phyloP scores from a whole-genome alignment of 2,113 vertebrate genomes.

The Illadopsis cleaveri region DNA sequence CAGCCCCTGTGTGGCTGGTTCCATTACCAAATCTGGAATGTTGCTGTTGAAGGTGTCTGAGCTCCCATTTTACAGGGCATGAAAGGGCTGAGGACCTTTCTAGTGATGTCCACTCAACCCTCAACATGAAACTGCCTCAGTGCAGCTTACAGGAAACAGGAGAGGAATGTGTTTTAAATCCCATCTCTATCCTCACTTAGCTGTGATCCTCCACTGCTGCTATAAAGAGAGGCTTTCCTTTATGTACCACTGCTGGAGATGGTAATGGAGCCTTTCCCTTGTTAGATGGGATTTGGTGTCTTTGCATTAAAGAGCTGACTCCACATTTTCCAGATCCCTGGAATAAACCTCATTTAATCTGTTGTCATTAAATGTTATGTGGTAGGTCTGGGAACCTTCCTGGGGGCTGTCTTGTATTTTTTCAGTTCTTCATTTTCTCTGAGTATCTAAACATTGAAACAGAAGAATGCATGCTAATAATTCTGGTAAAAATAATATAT shows the following conservation, averaged over 20 bases:
- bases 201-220: not conserved
- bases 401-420: not conserved
- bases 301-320: not conserved
- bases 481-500: not conserved
- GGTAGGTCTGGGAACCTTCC: not conserved
- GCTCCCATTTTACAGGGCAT: rapidly evolving
- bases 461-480: not conserved
- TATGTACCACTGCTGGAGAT: not conserved
- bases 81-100: not conserved
- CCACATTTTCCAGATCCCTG: not conserved
- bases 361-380: not conserved
- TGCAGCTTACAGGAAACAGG: not conserved
- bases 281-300: not conserved
- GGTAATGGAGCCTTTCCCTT: not conserved
- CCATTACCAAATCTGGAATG: not conserved
- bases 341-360: not conserved
- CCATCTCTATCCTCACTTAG: not conserved
- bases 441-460: not conserved
- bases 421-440: not conserved
- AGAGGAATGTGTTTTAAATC: not conserved
- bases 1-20: not conserved
- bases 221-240: not conserved
- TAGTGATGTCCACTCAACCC: not conserved
- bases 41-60: not conserved
- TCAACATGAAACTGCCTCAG: not conserved